phyloP scores from a whole-genome alignment of 2,888 invertebrate species.

The Phyllotreta cruciferae region DNA sequence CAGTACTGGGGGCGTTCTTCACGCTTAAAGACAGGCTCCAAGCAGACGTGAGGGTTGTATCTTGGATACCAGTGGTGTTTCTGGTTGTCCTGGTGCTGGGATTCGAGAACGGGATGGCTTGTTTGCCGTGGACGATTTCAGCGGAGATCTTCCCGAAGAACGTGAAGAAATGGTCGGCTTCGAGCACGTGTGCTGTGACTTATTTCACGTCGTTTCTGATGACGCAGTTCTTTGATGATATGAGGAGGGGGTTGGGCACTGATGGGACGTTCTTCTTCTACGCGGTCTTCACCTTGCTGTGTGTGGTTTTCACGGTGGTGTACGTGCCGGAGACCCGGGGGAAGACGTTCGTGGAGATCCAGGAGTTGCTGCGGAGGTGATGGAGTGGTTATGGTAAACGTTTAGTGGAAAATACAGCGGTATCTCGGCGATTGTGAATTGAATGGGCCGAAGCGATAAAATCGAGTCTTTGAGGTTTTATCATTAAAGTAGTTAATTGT shows the following conservation, averaged over 20 bases:
- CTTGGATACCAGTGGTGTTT: slow-evolving; percentile 76
- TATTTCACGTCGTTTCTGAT: slow-evolving; percentile 77
- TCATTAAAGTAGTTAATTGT: too few species aligned
- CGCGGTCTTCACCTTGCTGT: slow-evolving; percentile 61
- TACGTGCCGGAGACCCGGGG: slow-evolving; percentile 92
- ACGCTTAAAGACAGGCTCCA: slow-evolving; percentile 64
- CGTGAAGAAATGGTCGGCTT: slow-evolving; percentile 75
- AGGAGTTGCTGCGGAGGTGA: slow-evolving; percentile 48
- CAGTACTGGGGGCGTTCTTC: slow-evolving; percentile 61
- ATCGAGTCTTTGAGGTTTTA: too few species aligned
- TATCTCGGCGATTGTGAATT: too few species aligned
- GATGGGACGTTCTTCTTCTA: slow-evolving; percentile 77
- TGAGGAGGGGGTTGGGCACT: slow-evolving; percentile 66
- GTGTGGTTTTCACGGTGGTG: slow-evolving; percentile 75
- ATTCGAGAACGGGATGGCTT: slow-evolving; percentile 66
- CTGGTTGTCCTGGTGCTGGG: slow-evolving; percentile 75
- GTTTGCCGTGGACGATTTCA: slow-evolving; percentile 79
- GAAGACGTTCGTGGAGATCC: slow-evolving; percentile 83
- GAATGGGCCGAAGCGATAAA: too few species aligned
- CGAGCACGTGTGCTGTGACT: slow-evolving; percentile 76
- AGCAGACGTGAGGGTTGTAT: slow-evolving; percentile 19
- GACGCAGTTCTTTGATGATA: slow-evolving; percentile 71
- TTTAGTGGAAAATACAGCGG: too few species aligned
- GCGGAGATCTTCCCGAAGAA: slow-evolving; percentile 81
- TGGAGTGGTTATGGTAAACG: background rate